These are phyloP conservation scores for Mungos mungo DNA, from an alignment of 2,113 vertebrate species.

Conservation along the genomic window DNA sequence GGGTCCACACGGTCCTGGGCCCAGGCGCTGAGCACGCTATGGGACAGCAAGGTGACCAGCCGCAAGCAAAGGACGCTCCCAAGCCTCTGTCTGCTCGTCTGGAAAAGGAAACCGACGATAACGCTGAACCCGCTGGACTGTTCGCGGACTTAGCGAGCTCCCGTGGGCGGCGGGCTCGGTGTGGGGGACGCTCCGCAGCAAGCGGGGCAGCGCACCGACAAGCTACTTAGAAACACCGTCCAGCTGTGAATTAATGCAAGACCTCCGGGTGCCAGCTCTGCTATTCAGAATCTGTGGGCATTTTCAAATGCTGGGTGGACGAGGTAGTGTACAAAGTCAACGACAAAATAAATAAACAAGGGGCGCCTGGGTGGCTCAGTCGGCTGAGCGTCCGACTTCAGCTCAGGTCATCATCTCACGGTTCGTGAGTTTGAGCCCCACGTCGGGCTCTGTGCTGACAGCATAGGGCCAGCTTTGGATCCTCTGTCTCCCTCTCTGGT, in stretches of 20 bases:
- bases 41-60: background rate
- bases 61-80: background rate
- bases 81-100: background rate
- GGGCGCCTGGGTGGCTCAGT: too few relatives aligned
- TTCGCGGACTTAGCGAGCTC: rapidly evolving
- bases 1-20: background rate
- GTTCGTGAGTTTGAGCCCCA: too few relatives aligned
- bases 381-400: too few relatives aligned
- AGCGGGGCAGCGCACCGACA: background rate
- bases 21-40: background rate
- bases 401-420: too few relatives aligned
- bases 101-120: background rate
- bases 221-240: too few relatives aligned
- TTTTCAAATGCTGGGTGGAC: background rate
- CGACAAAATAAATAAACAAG: background rate
- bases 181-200: background rate
- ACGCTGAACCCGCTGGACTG: too few relatives aligned
- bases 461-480: too few relatives aligned
- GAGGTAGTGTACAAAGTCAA: background rate
- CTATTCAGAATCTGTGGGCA: background rate
- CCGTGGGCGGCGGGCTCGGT: rapidly evolving
- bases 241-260: background rate
- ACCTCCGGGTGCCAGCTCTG: background rate
- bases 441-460: too few relatives aligned
- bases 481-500: too few relatives aligned